Percentiles rank a stretch among this genome's conserved stretches.
Conservation (phyloP, 2,888 invertebrate species). For the Cantharis rustica region DNA sequence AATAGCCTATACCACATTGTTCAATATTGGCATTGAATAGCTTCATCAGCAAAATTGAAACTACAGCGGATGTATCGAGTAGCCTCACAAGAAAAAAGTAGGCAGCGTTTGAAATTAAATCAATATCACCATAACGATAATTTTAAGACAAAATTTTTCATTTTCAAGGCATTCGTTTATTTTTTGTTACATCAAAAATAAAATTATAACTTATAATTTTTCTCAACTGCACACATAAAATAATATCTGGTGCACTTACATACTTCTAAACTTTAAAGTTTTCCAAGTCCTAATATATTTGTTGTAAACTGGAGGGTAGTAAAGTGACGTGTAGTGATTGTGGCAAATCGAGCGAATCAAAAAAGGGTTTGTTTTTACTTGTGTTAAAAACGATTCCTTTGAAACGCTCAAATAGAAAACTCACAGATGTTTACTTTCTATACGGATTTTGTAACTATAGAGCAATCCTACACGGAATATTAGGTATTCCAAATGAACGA, state of each 20-base stretch:
- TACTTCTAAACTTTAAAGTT: neutral
- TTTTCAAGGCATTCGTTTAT: neutral
- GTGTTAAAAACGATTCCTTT: neutral
- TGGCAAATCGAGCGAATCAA: neutral
- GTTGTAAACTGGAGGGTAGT: neutral
- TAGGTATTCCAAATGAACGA: neutral
- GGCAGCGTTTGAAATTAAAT: neutral
- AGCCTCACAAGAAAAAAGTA: neutral
- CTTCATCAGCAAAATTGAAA: neutral
- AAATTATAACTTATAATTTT: neutral
- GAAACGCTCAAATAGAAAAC: neutral
- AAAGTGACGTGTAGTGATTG: neutral
- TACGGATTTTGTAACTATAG: neutral
- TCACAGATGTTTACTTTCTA: neutral
- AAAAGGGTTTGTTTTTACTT: neutral
- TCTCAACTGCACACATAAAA: no score
- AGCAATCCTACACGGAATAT: neutral
- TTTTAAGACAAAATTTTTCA: neutral
- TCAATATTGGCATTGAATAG: neutral
- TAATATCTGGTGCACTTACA: neutral
- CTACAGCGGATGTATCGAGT: neutral
- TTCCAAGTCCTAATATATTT: neutral
- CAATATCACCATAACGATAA: neutral
- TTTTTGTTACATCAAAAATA: neutral
- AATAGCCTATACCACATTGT: neutral